phyloP scores from a whole-genome alignment of 2,113 vertebrate species.

The Platycercus adscitus region DNA sequence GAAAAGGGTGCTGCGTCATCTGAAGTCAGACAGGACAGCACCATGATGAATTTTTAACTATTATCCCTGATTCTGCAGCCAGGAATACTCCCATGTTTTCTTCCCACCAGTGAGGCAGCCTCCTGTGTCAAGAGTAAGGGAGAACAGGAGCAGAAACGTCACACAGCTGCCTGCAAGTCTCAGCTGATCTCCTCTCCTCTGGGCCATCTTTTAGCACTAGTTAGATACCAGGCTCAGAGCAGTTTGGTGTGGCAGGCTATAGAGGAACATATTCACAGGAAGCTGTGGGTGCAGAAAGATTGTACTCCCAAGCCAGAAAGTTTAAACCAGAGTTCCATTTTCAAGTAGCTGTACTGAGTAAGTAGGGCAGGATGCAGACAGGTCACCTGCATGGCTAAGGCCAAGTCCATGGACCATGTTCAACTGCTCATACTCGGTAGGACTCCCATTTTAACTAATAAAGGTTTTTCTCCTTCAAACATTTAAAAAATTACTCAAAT shows the following conservation, averaged over 20 bases:
- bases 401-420: neutral
- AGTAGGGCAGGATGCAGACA: neutral
- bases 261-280: neutral
- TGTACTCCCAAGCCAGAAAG: neutral
- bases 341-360: neutral
- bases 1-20: accelerated
- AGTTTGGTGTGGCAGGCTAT: neutral
- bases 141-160: neutral
- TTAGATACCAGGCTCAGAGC: accelerated
- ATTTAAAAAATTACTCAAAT: neutral
- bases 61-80: neutral
- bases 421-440: neutral
- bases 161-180: neutral
- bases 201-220: neutral
- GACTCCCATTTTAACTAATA: neutral
- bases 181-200: neutral
- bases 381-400: neutral
- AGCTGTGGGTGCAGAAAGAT: neutral
- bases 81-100: neutral
- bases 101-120: neutral
- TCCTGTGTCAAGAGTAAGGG: neutral
- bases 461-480: neutral
- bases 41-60: neutral
- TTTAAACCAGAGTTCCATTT: neutral
- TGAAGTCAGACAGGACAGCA: neutral